phyloP scores from a whole-genome alignment of 2,888 invertebrate genomes.

The Nomada goodeniana region DNA sequence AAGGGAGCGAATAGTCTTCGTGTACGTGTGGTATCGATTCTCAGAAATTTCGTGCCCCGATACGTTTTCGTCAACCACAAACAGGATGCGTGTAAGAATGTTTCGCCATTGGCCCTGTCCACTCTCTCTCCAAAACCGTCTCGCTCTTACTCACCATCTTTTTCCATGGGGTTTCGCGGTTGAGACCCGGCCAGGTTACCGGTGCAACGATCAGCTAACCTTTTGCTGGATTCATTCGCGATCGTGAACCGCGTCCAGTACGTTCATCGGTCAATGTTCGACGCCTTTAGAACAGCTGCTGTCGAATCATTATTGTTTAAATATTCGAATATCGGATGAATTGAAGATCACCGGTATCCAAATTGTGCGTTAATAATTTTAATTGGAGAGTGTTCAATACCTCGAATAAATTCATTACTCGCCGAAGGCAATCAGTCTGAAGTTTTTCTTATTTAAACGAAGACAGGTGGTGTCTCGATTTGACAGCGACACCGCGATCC shows the following conservation, averaged over 20 bases:
- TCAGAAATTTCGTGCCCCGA: slow-evolving; percentile 82
- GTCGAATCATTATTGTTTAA: slow-evolving; percentile 74
- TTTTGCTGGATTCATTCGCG: slow-evolving; percentile 79
- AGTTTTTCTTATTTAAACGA: slow-evolving; percentile 14
- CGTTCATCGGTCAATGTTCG: slow-evolving; percentile 58
- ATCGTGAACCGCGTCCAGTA: slow-evolving; percentile 61
- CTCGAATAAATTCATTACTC: no score
- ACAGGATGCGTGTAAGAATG: slow-evolving; percentile 82
- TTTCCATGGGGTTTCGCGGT: slow-evolving; percentile 65
- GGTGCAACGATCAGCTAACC: slow-evolving; percentile 75
- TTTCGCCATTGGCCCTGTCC: slow-evolving; percentile 68
- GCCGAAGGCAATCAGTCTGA: no score
- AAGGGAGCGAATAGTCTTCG: slow-evolving; percentile 31
- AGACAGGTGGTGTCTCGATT: slow-evolving; percentile 61
- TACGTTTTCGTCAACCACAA: slow-evolving; percentile 83
- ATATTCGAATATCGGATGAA: slow-evolving; percentile 61
- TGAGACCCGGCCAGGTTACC: slow-evolving; percentile 79
- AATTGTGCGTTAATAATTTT: no score
- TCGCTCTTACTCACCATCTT: slow-evolving; percentile 22
- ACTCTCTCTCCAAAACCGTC: neutral
- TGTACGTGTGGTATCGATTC: slow-evolving; percentile 66
- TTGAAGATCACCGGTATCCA: no score
- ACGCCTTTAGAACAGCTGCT: slow-evolving; percentile 62
- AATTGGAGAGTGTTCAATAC: no score
- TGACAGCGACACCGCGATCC: slow-evolving; percentile 45